A percentile compares a stretch with the other conserved stretches of the same genome.
Conservation (phyloP, 2,888 invertebrate genomes). For the Microplitis deprimator region DNA sequence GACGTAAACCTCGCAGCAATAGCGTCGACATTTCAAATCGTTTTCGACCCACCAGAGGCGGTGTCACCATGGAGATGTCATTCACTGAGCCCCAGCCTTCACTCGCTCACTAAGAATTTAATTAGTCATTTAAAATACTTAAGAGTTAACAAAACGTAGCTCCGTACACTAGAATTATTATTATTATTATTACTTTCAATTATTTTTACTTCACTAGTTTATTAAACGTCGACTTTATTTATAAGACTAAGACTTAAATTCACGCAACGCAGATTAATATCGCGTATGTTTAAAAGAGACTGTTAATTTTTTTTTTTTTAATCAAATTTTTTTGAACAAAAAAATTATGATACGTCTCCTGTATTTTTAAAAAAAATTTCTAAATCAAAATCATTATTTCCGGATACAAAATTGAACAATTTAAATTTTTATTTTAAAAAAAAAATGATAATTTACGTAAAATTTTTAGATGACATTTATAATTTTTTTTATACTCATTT, state of each 20-base stretch:
- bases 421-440: too few species aligned
- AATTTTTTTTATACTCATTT: slow-evolving; percentile 21
- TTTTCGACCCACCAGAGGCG: slow-evolving; percentile 75
- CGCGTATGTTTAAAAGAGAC: too few species aligned
- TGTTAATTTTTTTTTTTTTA: too few species aligned
- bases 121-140: background rate
- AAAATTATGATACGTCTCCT: too few species aligned
- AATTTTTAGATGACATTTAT: too few species aligned
- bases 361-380: too few species aligned
- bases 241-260: too few species aligned
- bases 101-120: slow-evolving; percentile 53
- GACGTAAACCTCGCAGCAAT: slow-evolving; percentile 79
- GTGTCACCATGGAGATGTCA: slow-evolving; percentile 85
- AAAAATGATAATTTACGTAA: too few species aligned
- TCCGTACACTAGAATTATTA: slow-evolving; percentile 2
- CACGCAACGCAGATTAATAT: too few species aligned
- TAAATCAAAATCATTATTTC: too few species aligned
- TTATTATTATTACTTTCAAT: slow-evolving; percentile 23
- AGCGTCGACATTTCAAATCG: slow-evolving; percentile 63
- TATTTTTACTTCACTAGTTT: slow-evolving; percentile 21
- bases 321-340: too few species aligned
- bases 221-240: background rate
- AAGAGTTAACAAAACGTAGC: background rate
- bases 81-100: slow-evolving; percentile 72
- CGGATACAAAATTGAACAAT: too few species aligned